Base-by-base conservation (phyloP, 2,888 invertebrate genomes). In the Lochmaea crataegi region DNA sequence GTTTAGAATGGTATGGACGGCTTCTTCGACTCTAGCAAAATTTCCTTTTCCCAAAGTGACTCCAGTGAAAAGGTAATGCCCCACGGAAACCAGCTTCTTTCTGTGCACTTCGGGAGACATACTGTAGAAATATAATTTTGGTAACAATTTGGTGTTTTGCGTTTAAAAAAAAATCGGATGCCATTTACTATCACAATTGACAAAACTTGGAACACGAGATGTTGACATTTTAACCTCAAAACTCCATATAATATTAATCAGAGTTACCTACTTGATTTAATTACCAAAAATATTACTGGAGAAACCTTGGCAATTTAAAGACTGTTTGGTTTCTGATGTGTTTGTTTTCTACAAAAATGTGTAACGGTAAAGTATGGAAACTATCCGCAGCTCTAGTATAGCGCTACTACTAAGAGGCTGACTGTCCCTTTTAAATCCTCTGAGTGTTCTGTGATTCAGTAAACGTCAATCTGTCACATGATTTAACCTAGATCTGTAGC, bases 1-100 rank as follows among this genome's bases (percentile, higher is more conserved):
- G 79, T 91, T 90, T 67, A 93, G 90, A 70, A 92, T 85, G 76
- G 89, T 89, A 84, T 94, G 93, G 45, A 91, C 89, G 14, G 93
- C 94, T 84, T 94, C 92, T 84, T 93, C 92, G 63, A 94, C 94
- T 80, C 90, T 89, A 26, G 93, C 93, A 84, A 94, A 94, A 86
- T 93, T 93, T 75, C 94, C 94, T 85, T 93, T 93, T 60, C 94
- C 94, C 72, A 94, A 88, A 72, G 91, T 88, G 80, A 89, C 90
- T 73, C 92, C 92, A 71, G 92, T 92, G 90, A 94, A 91, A 81
- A 90, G 88, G 86, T 94, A 94, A 83, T 91, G 92, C 71, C 94
- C 94, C 79, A 94, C 89, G 86, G 88, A 89, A 83, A 89, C 88
- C 78, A 91, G 87, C 86, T 89, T 85, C 75, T 79, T 80, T 72